Evolutionary conservation across 2,113 vertebrate genomes (phyloP), one percentile per base, ranked within the genome.

Genomic region (Lepus americanus): DNA sequence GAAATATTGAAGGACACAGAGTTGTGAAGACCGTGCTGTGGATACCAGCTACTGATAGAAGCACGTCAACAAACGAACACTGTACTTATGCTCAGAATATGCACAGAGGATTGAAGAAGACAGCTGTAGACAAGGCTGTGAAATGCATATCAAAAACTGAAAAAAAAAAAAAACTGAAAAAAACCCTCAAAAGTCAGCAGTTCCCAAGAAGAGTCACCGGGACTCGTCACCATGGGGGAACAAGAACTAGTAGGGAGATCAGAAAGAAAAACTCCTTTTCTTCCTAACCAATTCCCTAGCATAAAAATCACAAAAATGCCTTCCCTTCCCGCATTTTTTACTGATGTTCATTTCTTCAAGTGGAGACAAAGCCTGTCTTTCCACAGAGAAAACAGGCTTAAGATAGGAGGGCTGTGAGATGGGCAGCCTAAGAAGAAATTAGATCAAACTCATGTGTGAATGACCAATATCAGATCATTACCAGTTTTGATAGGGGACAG

Each of bases 321-420:
- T 66, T 81, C 69, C 63, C 61, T 88, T 67, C 49, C 66, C 84
- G 36, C 7, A 20, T 36, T 85, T 95, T 89, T 94, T 80, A 90
- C 55, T 85, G 92, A 96, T 73, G 73, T 53, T 88, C 33, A 23
- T 93, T 85, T 88, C 81, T 93, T 93, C 93, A 80, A 84, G 3
- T 61, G 55, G 29, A 93, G 44, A 92, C 90, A 96, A 95, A 94
- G 77, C 39, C 87, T 81, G n/a, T 66, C 92, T 89, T 97, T 95
- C 84, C 92, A 63, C 82, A 94, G 86, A 95, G 69, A 90, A 95
- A 96, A 91, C 39, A 81, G 39, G 84, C 81, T 90, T 87, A 93
- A 96, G 95, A 97, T 44, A 94, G 82, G 59, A 87, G 49, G 80
- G 53, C 55, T 86, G 70, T 17, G 33, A 39, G 76, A 51, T 89